Conservation (phyloP, 2,113 vertebrate genomes). For the Pseudopodoces humilis region DNA sequence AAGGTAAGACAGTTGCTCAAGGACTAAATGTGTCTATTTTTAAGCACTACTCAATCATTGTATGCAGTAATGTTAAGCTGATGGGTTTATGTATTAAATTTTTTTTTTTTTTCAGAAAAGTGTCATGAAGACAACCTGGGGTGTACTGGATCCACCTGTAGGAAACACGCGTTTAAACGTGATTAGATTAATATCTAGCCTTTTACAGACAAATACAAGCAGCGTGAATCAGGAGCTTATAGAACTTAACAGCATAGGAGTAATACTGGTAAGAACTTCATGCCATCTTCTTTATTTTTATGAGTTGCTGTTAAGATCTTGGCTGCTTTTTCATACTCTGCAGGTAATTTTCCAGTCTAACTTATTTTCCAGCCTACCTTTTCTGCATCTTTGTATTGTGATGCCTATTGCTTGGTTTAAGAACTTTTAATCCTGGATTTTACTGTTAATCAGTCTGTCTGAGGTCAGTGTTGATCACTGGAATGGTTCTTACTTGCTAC, state of each 20-base stretch:
- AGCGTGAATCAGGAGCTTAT: conserved; percentile 92
- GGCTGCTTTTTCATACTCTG: not conserved
- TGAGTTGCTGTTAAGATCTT: not conserved
- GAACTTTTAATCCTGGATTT: not conserved
- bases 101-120: conserved; percentile 82
- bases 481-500: not conserved
- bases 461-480: not conserved
- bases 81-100: too few relatives aligned
- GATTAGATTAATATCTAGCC: conserved; percentile 92
- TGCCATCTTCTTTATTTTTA: not conserved
- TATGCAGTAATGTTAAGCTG: not conserved
- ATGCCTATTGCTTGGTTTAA: not conserved
- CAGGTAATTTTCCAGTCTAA: not conserved
- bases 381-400: not conserved
- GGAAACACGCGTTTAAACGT: conserved; percentile 95
- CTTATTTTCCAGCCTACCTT: not conserved
- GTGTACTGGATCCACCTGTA: conserved; percentile 93
- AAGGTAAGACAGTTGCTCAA: not conserved
- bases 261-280: conserved; percentile 87
- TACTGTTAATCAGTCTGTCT: not conserved
- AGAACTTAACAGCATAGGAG: conserved; percentile 93
- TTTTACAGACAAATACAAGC: conserved; percentile 90
- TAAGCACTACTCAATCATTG: not conserved
- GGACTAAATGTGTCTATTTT: not conserved
- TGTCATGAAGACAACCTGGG: conserved; percentile 96